Percentiles rank a stretch among this genome's conserved stretches.
Evolutionary conservation across 2,797 vertebrate species (phyloP).

Genomic region (Psittacula derbiana): DNA sequence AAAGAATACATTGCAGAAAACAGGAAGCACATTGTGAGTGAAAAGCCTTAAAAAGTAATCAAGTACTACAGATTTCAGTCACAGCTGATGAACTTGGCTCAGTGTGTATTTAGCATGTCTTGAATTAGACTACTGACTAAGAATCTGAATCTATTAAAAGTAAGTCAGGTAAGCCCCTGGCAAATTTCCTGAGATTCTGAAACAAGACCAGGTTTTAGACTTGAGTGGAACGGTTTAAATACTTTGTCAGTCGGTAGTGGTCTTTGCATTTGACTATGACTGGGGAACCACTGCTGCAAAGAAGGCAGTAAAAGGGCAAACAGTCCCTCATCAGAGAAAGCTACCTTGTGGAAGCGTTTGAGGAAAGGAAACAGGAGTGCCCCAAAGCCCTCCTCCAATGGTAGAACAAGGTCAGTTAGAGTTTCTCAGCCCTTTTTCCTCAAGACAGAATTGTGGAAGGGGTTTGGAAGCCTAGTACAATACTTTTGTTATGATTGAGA

Average conservation of each 20-base stretch:
- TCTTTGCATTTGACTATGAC: neutral
- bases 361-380: neutral
- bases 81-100: neutral
- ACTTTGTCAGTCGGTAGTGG: neutral
- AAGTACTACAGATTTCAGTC: neutral
- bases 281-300: neutral
- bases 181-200: neutral
- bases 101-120: neutral
- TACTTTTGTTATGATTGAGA: neutral
- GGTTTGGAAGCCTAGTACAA: neutral
- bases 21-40: neutral
- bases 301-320: neutral
- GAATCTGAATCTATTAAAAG: neutral
- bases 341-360: rapidly evolving
- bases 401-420: neutral
- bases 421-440: neutral
- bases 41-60: neutral
- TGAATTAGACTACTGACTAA: neutral
- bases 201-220: neutral
- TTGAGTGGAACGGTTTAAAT: neutral
- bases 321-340: neutral
- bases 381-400: neutral
- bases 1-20: neutral
- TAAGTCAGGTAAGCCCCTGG: neutral
- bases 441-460: neutral